phyloP scores from a whole-genome alignment of 2,113 vertebrate species.

The Varanus salvator region DNA sequence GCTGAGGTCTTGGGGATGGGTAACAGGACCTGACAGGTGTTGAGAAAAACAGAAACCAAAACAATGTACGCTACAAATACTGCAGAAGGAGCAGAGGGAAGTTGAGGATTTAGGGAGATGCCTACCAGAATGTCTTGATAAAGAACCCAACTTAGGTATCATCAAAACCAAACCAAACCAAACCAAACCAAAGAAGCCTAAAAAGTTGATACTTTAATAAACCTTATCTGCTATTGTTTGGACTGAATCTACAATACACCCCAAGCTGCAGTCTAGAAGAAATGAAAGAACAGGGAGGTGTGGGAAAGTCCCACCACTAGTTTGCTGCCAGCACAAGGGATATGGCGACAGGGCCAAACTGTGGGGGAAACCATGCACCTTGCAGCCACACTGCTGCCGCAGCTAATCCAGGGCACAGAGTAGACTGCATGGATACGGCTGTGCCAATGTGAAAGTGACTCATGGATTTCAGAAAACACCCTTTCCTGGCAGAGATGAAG shows the following conservation, averaged over 20 bases:
- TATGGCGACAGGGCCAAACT: not conserved
- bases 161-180: not conserved
- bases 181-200: not conserved
- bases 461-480: not conserved
- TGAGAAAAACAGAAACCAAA: not conserved
- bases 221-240: not conserved
- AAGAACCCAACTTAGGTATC: not conserved
- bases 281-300: not conserved
- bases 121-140: not conserved
- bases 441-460: not conserved
- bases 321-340: not conserved
- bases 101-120: not conserved
- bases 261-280: not conserved
- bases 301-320: not conserved
- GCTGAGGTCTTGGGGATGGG: not conserved
- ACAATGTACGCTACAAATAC: not conserved
- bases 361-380: not conserved
- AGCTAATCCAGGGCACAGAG: not conserved
- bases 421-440: not conserved
- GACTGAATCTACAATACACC: not conserved
- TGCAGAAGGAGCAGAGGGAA: not conserved
- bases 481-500: not conserved
- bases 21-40: not conserved
- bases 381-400: too few relatives aligned
- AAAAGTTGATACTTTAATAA: not conserved